Evolutionary conservation across 2,888 invertebrate species (phyloP).

Genomic region (Caprella mutica): DNA sequence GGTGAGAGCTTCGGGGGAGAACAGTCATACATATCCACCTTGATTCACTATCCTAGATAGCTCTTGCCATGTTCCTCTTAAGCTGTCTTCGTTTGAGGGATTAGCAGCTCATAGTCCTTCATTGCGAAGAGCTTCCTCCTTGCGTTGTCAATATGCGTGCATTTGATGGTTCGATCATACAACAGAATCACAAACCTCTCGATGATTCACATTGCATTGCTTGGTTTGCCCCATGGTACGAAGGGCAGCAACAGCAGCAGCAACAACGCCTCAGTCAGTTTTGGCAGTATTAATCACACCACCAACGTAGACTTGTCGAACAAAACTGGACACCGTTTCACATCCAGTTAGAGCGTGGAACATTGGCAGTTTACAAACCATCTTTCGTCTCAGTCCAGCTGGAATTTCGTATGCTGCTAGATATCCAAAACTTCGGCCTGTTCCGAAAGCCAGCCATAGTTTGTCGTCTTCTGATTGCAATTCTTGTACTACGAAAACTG

Average conservation of each 20-base stretch:
- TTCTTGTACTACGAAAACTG: background rate
- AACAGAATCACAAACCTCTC: constrained; percentile 12
- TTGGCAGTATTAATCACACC: too few relatives aligned
- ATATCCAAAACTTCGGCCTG: background rate
- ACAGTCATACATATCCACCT: constrained; percentile 7
- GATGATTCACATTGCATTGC: constrained; percentile 8
- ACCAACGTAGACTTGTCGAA: constrained; percentile 16
- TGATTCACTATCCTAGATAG: constrained; percentile 3
- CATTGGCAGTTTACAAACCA: constrained; percentile 14
- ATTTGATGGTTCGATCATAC: constrained; percentile 11
- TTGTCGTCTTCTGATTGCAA: too few relatives aligned
- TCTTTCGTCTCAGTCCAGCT: background rate
- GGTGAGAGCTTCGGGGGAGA: too few relatives aligned
- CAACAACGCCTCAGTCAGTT: too few relatives aligned
- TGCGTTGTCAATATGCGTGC: background rate
- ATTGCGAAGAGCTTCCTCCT: background rate
- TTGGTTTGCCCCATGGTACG: constrained; percentile 10
- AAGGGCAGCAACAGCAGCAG: too few relatives aligned
- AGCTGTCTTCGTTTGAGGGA: constrained; percentile 9
- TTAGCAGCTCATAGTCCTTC: constrained; percentile 13
- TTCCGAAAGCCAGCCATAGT: background rate
- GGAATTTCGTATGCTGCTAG: too few relatives aligned
- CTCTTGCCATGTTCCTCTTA: constrained; percentile 11
- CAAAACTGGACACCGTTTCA: constrained; percentile 23
- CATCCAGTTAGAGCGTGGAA: constrained; percentile 26